A percentile compares a stretch with the other conserved stretches of the same genome.
phyloP scores from a whole-genome alignment of 2,113 vertebrate species.

The Lagenorhynchus albirostris region DNA sequence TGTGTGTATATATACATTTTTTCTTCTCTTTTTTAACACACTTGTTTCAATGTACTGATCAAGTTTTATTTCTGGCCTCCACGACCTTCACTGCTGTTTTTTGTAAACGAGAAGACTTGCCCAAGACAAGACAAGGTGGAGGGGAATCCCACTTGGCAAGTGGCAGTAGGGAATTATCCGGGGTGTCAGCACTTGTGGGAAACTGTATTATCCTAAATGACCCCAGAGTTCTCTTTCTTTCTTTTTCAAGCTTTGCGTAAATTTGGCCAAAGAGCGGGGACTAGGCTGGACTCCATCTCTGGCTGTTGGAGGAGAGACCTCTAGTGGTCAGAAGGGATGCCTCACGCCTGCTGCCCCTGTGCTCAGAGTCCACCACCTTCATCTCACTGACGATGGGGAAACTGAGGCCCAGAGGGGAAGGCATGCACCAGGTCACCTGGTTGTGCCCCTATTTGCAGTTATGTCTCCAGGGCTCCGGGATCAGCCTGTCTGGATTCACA shows the following conservation, averaged over 20 bases:
- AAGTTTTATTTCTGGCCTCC: background rate
- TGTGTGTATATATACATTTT: too few species aligned
- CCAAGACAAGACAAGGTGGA: background rate
- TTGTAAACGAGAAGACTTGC: background rate
- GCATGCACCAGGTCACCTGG: background rate
- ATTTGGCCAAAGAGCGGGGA: background rate
- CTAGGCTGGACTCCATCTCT: background rate
- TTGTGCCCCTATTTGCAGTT: background rate
- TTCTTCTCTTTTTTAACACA: background rate
- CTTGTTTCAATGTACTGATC: background rate
- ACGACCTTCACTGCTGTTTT: background rate
- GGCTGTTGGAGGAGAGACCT: conserved; percentile 36
- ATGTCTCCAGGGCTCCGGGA: background rate
- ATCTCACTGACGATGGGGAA: background rate
- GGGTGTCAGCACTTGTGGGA: conserved; percentile 64
- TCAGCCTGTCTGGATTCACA: background rate
- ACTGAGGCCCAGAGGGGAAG: background rate
- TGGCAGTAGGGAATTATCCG: conserved; percentile 53
- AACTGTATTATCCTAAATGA: conserved; percentile 49
- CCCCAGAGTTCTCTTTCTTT: background rate
- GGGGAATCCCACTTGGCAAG: conserved; percentile 67
- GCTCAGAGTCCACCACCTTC: background rate
- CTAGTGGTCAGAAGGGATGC: conserved; percentile 32
- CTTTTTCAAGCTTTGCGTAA: conserved; percentile 19
- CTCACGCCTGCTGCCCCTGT: background rate